Conservation (phyloP, 2,113 vertebrate species). For the Scytalopus superciliaris region DNA sequence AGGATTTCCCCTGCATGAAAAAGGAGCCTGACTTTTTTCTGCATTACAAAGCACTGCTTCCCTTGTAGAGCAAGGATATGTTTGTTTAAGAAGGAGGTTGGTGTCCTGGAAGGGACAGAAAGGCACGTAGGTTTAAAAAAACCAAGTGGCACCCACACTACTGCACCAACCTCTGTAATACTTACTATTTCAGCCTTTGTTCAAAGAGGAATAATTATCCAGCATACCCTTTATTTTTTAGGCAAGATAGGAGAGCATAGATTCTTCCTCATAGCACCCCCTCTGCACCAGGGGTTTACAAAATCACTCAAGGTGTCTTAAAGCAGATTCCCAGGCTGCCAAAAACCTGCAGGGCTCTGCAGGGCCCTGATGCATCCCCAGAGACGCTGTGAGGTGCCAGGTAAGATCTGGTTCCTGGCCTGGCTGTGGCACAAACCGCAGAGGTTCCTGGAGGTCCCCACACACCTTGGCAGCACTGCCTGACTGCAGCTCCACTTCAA, state of each 20-base stretch:
- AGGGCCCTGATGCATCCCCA: neutral
- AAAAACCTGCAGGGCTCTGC: neutral
- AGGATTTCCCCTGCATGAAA: neutral
- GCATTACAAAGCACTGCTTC: neutral
- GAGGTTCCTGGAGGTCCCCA: neutral
- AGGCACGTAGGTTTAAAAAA: neutral
- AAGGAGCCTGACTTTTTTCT: neutral
- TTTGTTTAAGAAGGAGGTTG: neutral
- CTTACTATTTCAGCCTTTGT: neutral
- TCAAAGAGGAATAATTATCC: neutral
- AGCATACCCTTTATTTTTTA: neutral
- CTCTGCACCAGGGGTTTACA: neutral
- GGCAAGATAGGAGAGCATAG: neutral
- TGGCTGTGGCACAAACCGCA: neutral
- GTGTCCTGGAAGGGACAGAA: neutral
- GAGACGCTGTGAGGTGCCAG: neutral
- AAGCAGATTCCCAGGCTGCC: neutral
- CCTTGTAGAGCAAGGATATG: neutral
- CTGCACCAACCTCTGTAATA: neutral
- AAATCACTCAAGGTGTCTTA: neutral
- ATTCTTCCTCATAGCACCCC: neutral
- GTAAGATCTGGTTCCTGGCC: neutral
- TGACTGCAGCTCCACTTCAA: neutral
- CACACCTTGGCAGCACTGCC: rapidly evolving
- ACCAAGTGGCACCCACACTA: neutral